Evolutionary conservation across 2,797 vertebrate species (phyloP), one percentile per base, ranked within the genome.

Genomic region (Cuniculus paca): DNA sequence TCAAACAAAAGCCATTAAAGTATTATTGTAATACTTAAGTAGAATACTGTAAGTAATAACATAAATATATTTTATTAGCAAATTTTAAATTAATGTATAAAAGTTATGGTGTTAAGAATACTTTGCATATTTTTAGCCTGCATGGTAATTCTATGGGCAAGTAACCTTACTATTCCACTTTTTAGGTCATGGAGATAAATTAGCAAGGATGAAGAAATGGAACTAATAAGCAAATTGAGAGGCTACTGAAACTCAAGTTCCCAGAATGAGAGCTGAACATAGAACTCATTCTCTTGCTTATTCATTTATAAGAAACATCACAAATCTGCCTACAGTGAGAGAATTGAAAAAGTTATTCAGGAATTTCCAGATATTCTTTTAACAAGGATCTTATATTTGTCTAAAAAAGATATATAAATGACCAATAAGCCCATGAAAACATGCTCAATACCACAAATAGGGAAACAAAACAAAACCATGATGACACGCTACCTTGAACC

Each of bases 241-340:
- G n/a, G 39, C 48, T 52, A 86, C 39, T 61, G n/a, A 63, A 36
- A 91, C 7, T 42, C 31, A 72, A 63, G 63, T 56, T 17, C n/a
- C 45, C 72, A 80, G 34, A 36, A 54, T 91, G n/a, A 45, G 72
- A 94, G 86, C 0, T 19, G 20, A 11, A 81, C 36, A 65, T 0
- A 79, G 70, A 48, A 81, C 36, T 63, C 16, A 80, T 63, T 75
- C 26, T 94, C 78, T 54, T 50, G 58, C 36, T 79, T 31, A 92
- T 92, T 87, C 28, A 91, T 28, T 63, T 75, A 91, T 63, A 16
- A 94, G 7, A 58, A 92, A 81, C 36, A 70, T 45, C n/a, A 91
- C 86, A 60, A 7, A 1, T 48, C 34, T 72, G 72, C n/a, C 19
- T 87, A 94, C 28, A 63, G 22, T 77, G 22, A 91, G 4, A 81